Evolutionary conservation across 2,888 invertebrate genomes (phyloP), one percentile per base, ranked within the genome.

Genomic region (Seira sanloemensis): DNA sequence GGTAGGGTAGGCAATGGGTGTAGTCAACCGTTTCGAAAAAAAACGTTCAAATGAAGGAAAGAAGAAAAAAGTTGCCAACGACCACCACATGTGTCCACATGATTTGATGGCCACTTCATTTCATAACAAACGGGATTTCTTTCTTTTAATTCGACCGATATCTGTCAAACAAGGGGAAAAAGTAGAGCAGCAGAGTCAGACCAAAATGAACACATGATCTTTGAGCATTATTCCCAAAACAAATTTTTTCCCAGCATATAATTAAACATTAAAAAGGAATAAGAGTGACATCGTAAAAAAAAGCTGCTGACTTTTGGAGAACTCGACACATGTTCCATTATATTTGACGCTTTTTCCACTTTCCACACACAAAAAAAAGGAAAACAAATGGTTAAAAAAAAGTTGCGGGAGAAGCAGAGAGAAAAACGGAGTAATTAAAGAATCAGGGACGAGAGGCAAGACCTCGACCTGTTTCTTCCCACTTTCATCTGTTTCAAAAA

Each of bases 11-110:
- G 23, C 54, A 68, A 46, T 62, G 19, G 72, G 67, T 71, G 68
- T 66, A 76, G 69, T 77, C 24, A 73, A 72, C 67, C 77, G 77
- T 77, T 67, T 58, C 21, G 19, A 21, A 83, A 72, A n/a, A n/a
- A n/a, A n/a, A n/a, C n/a, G n/a, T n/a, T n/a, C n/a, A 82, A 76
- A 71, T 71, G 82, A 73, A 71, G 46, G 62, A n/a, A n/a, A n/a
- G n/a, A n/a, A n/a, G n/a, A n/a, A n/a, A 72, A 37, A 73, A 71
- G 82, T 62, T 66, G 18, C 16, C n/a, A 46, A n/a, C 27, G 23
- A 27, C n/a, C n/a, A 18, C 18, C 19, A 78, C 78, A 78, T 72
- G 78, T 78, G 78, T 78, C 78, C 78, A 78, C 66, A 78, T 78
- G 78, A 58, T 24, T 62, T 62, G 62, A 62, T 62, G 62, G 21